Evolutionary conservation across 2,888 invertebrate species (phyloP), one percentile per base, ranked within the genome.

Genomic region (Drosophila formosana): DNA sequence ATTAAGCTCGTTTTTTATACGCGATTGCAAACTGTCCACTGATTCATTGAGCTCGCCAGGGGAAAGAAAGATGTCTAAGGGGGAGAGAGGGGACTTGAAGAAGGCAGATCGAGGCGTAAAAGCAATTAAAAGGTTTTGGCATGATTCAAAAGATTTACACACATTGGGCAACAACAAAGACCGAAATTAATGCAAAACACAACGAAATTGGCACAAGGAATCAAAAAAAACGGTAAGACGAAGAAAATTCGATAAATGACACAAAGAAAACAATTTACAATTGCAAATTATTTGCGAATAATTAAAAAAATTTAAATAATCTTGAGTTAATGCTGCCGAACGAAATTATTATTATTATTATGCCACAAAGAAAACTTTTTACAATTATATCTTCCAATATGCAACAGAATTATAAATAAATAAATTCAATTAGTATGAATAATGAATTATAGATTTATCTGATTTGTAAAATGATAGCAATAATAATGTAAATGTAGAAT

Each of bases 1-100:
- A 79, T 80, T 76, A 70, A 78, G 77, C 73, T 58, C 61, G 56
- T 51, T 69, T 73, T 66, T 68, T 78, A 57, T 60, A 58, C 56
- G 26, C 60, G 60, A 26, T 8, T 13, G 43, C 47, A 11, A 47
- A 52, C 43, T 77, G 64, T 72, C 67, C 61, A 67, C 67, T 75
- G 78, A 75, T 77, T 75, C 75, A 75, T 73, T 66, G 39, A 55
- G 26, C 28, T 34, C 39, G 47, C 47, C 53, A 63, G 25, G 30
- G n/a, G n/a, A 23, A 9, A 39, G 8, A 4, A n/a, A 23, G 18
- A 23, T 11, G 18, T 8, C 4, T 3, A 25, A 3, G 30, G 28
- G 28, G n/a, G 3, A 30, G 47, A n/a, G 28, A 9, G 7, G 9
- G 47, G n/a, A 1, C 3, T 6, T 11, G 8, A 47, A 47, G n/a